These are phyloP conservation scores for Lasioglossum leucozonium DNA, from an alignment of 2,888 invertebrate genomes.

Conservation along the genomic window DNA sequence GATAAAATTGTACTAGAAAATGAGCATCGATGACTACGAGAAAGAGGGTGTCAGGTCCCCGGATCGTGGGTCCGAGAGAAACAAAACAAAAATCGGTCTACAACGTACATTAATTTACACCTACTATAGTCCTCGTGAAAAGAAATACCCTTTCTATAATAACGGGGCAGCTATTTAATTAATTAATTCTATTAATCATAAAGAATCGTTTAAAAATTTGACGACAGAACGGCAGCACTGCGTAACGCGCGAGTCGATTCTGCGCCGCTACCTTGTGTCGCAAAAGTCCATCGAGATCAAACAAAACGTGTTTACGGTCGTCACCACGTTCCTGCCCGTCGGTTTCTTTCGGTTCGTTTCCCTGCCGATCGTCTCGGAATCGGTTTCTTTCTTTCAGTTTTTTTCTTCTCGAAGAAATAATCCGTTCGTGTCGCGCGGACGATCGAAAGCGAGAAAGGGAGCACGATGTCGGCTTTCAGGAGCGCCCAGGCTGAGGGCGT, in stretches of 20 bases:
- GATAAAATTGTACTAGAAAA: constrained; percentile 66
- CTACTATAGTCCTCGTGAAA: constrained; percentile 32
- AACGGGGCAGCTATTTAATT: constrained; percentile 2
- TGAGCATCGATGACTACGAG: constrained; percentile 60
- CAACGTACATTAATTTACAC: neutral
- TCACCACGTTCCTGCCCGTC: neutral
- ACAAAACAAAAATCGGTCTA: constrained; percentile 13
- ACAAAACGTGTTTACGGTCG: constrained; percentile 11
- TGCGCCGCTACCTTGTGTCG: constrained; percentile 34
- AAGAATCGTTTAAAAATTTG: constrained; percentile 37
- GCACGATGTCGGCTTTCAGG: constrained; percentile 1
- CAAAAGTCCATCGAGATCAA: constrained; percentile 68
- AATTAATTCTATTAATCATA: constrained; percentile 7
- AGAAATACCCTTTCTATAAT: constrained; percentile 36
- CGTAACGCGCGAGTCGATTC: neutral
- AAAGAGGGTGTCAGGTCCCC: constrained; percentile 34
- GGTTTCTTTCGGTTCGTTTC: neutral
- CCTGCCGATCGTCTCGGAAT: neutral
- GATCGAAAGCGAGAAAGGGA: constrained; percentile 62
- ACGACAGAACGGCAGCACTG: constrained; percentile 12
- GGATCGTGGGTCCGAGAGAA: constrained; percentile 5
- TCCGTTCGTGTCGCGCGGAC: constrained; percentile 45
- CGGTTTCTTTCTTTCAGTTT: neutral
- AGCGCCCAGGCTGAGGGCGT: neutral
- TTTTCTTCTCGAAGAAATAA: neutral